phyloP scores from a whole-genome alignment of 2,113 vertebrate genomes.

The Chiloscyllium plagiosum region DNA sequence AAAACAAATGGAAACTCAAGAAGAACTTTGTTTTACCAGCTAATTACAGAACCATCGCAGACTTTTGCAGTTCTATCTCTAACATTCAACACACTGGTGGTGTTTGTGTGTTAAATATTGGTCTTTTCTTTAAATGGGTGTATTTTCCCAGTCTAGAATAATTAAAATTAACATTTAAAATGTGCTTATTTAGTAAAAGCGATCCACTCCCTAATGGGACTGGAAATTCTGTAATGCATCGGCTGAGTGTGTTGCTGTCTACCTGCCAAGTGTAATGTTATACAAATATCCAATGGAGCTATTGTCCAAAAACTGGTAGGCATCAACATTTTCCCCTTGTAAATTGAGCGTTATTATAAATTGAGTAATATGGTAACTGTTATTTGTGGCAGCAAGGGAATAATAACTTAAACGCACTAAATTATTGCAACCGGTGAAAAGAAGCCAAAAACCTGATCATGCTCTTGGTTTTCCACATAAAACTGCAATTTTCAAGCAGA shows the following conservation, averaged over 20 bases:
- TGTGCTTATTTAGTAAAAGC: slow-evolving; percentile 29
- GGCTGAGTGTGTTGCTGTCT: slow-evolving; percentile 34
- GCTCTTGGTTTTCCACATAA: slow-evolving; percentile 36
- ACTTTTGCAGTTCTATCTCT: neutral
- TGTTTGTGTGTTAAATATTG: slow-evolving; percentile 25
- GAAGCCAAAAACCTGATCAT: slow-evolving; percentile 31
- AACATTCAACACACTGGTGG: neutral
- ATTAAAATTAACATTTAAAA: slow-evolving; percentile 37
- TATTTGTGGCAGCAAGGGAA: slow-evolving; percentile 36
- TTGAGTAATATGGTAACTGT: slow-evolving; percentile 38
- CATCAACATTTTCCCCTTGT: slow-evolving; percentile 37
- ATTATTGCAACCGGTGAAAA: slow-evolving; percentile 35
- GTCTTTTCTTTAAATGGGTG: slow-evolving; percentile 21
- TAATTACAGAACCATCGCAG: neutral
- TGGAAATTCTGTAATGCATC: slow-evolving; percentile 36
- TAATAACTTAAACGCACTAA: slow-evolving; percentile 38
- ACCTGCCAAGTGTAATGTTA: slow-evolving; percentile 34
- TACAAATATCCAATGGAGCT: slow-evolving; percentile 37
- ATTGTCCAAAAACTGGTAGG: slow-evolving; percentile 37
- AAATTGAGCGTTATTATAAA: slow-evolving; percentile 37
- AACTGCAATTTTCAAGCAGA: slow-evolving; percentile 16
- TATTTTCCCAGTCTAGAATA: slow-evolving; percentile 24
- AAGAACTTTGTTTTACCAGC: slow-evolving; percentile 12
- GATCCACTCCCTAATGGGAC: slow-evolving; percentile 34
- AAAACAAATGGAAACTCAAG: neutral